Evolutionary conservation across 2,113 vertebrate genomes (phyloP).

Genomic region (Lampris megalopsis): DNA sequence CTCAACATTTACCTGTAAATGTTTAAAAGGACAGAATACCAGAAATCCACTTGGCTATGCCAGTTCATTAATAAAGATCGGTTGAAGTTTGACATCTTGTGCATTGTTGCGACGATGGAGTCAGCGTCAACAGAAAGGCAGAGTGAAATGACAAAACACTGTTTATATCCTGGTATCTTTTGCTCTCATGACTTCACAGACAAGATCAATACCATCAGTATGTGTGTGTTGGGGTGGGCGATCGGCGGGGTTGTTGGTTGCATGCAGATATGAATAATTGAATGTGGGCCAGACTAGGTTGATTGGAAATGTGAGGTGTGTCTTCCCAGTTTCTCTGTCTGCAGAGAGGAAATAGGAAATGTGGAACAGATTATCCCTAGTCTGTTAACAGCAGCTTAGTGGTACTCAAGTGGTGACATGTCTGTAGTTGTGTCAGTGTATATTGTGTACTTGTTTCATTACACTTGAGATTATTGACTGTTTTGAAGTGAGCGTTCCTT

Average conservation of each 20-base stretch:
- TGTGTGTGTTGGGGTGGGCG: not conserved
- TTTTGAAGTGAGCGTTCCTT: not conserved
- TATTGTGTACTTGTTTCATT: not conserved
- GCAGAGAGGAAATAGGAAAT: slow-evolving; percentile 61
- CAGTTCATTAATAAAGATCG: too few relatives aligned
- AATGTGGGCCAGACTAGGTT: slow-evolving; percentile 13
- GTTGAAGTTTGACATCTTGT: too few relatives aligned
- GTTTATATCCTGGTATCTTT: slow-evolving; percentile 23
- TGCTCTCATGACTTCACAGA: slow-evolving; percentile 30
- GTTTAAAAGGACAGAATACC: too few relatives aligned
- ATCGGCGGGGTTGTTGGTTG: not conserved
- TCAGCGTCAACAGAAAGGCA: not conserved
- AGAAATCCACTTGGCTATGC: too few relatives aligned
- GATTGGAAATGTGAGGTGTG: slow-evolving; percentile 8
- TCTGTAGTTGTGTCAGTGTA: not conserved
- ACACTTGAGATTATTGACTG: not conserved
- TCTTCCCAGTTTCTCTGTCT: slow-evolving; percentile 1
- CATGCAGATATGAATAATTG: not conserved
- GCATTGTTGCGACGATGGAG: not conserved
- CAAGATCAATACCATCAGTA: slow-evolving; percentile 11
- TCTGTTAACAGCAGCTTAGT: slow-evolving; percentile 23
- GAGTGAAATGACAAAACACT: slow-evolving; percentile 14
- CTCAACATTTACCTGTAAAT: too few relatives aligned
- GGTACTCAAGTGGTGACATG: not conserved
- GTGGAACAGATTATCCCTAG: slow-evolving; percentile 56